Percentiles rank a stretch among this genome's conserved stretches.
Conservation (phyloP, 2,888 invertebrate species). For the Spodoptera picta region DNA sequence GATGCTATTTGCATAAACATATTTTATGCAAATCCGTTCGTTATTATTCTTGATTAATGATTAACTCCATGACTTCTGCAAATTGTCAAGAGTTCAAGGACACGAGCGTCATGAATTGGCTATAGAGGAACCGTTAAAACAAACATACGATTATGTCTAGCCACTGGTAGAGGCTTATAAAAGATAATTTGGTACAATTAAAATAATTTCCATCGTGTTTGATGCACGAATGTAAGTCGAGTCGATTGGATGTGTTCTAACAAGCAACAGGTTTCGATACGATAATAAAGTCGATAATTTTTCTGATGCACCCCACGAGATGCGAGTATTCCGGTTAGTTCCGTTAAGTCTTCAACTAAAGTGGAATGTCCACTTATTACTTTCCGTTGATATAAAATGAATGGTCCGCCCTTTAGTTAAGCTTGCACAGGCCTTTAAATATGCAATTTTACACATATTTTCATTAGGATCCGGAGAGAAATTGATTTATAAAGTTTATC, state of each 20-base stretch:
- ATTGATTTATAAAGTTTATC: too few species aligned
- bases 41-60: conserved; percentile 64
- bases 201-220: conserved; percentile 46
- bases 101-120: conserved; percentile 46
- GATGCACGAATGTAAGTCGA: conserved; percentile 47
- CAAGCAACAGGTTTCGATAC: conserved; percentile 43
- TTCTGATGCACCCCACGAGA: conserved; percentile 53
- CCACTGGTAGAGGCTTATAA: conserved; percentile 18
- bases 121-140: conserved; percentile 33
- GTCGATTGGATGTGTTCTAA: conserved; percentile 34
- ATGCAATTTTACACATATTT: too few species aligned
- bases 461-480: too few species aligned
- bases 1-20: conserved; percentile 39
- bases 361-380: conserved; percentile 52
- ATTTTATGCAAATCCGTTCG: conserved; percentile 60
- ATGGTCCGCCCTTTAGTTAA: conserved; percentile 27
- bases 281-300: conserved; percentile 57
- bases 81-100: conserved; percentile 66
- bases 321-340: conserved; percentile 54
- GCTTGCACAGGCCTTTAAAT: conserved; percentile 1
- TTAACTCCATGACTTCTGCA: conserved; percentile 51
- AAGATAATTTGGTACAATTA: conserved; percentile 37
- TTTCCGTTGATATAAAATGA: conserved; percentile 38
- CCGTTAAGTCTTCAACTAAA: conserved; percentile 55
- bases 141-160: conserved; percentile 33